A percentile compares a stretch with the other conserved stretches of the same genome.
phyloP scores from a whole-genome alignment of 2,113 vertebrate species.

The Sardina pilchardus region DNA sequence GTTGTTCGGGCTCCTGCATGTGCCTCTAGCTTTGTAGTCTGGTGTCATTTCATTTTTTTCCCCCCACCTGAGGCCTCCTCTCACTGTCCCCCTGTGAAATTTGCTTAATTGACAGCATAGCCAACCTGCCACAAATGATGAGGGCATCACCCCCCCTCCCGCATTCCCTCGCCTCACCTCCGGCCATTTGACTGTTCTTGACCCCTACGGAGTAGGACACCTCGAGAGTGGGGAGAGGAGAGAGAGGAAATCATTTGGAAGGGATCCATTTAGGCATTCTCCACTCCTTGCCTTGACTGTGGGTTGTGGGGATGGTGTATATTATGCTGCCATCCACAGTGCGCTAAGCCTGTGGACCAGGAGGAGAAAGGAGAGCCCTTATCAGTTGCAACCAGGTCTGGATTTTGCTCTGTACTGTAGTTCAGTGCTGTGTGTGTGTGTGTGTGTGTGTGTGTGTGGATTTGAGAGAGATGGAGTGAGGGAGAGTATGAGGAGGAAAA shows the following conservation, averaged over 20 bases:
- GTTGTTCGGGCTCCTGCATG: neutral
- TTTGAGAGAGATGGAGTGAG: conserved; percentile 7
- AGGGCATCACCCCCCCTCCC: too few relatives aligned
- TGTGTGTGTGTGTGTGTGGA: neutral
- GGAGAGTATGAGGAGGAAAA: conserved; percentile 12
- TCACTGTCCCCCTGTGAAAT: conserved; percentile 6
- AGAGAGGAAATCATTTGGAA: conserved; percentile 14
- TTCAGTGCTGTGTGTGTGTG: conserved; percentile 4
- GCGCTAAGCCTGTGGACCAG: conserved; percentile 56
- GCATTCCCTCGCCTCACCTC: neutral
- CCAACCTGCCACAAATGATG: neutral
- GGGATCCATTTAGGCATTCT: conserved; percentile 6
- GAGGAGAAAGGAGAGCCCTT: conserved; percentile 64
- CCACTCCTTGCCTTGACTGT: conserved; percentile 39
- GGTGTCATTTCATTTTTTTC: neutral
- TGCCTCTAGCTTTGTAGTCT: neutral
- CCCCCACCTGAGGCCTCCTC: neutral
- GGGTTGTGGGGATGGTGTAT: conserved; percentile 13
- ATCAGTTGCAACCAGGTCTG: conserved; percentile 70
- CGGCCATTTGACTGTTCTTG: conserved; percentile 5
- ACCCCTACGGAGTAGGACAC: conserved; percentile 8
- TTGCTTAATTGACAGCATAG: conserved; percentile 28
- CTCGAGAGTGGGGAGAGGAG: neutral
- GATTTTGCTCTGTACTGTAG: conserved; percentile 57
- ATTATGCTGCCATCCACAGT: conserved; percentile 43